Evolutionary conservation across 2,797 vertebrate species (phyloP).

Genomic region (Lagocephalus sceleratus): DNA sequence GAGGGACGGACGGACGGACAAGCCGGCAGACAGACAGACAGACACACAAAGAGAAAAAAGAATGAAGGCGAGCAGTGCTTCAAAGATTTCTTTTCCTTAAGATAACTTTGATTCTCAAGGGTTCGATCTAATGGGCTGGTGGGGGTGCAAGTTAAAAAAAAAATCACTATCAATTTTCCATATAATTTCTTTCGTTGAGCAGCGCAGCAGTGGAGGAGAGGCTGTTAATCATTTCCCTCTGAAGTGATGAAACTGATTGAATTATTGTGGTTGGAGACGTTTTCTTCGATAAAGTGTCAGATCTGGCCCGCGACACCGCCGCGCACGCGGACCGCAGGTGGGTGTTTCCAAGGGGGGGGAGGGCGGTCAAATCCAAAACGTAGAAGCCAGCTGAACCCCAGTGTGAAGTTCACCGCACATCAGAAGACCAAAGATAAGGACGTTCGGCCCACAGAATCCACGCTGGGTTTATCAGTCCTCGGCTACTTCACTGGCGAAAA

Average conservation of each 20-base stretch:
- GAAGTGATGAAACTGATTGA: constrained; percentile 79
- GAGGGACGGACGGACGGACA: constrained; percentile 13
- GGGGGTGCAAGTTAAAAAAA: constrained; percentile 55
- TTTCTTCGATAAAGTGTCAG: constrained; percentile 63
- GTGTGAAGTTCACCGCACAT: constrained; percentile 63
- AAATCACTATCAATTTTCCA: constrained; percentile 73
- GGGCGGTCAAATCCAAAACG: constrained; percentile 51
- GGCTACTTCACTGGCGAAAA: constrained; percentile 69
- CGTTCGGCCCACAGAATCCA: constrained; percentile 52
- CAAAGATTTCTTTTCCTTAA: constrained; percentile 61
- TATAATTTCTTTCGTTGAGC: constrained; percentile 69
- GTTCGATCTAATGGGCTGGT: constrained; percentile 47
- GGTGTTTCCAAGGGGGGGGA: constrained; percentile 22
- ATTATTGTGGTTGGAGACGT: constrained; percentile 69
- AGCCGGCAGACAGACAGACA: constrained; percentile 9
- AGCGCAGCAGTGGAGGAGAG: constrained; percentile 67
- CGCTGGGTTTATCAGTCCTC: constrained; percentile 62
- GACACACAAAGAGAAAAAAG: constrained; percentile 23
- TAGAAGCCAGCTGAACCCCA: constrained; percentile 46
- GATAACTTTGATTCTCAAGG: constrained; percentile 66
- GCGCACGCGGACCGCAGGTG: constrained; percentile 34
- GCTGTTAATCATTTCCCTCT: constrained; percentile 75
- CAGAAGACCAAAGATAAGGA: constrained; percentile 72
- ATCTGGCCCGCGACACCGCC: constrained; percentile 29
- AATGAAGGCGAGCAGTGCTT: constrained; percentile 46